A percentile compares a stretch with the other conserved stretches of the same genome.
These are phyloP conservation scores for Prunella himalayana DNA, from an alignment of 2,113 vertebrate species.

Conservation along the genomic window DNA sequence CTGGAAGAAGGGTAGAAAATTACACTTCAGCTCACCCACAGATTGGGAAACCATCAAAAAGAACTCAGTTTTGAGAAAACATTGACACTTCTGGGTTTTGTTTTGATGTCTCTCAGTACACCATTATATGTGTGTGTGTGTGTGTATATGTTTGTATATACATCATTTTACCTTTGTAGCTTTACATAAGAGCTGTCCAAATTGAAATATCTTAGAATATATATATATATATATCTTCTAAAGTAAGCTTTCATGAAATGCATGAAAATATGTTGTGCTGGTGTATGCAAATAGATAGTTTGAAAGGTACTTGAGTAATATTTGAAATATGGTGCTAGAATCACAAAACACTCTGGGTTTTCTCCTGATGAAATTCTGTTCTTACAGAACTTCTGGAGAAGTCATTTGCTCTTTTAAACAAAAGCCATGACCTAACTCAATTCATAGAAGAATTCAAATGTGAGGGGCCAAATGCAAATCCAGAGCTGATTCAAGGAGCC, in stretches of 20 bases:
- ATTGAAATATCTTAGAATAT: background rate
- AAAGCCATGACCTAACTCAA: conserved; percentile 82
- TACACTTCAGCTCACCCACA: background rate
- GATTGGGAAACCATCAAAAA: background rate
- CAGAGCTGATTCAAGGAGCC: conserved; percentile 69
- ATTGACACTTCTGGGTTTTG: background rate
- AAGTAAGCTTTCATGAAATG: background rate
- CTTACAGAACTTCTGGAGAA: conserved; percentile 81
- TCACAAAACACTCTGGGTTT: background rate
- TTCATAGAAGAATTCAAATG: conserved; percentile 82
- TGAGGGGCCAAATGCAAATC: conserved; percentile 74
- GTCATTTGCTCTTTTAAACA: conserved; percentile 85
- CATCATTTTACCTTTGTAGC: background rate
- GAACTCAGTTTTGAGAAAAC: background rate
- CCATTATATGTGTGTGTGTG: accelerated
- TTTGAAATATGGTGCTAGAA: background rate
- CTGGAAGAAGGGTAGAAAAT: background rate
- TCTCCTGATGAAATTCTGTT: background rate
- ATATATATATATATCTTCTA: background rate
- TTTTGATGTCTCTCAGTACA: background rate
- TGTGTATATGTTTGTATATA: background rate
- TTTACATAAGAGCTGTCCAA: background rate
- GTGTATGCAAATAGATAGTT: background rate
- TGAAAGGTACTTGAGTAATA: background rate
- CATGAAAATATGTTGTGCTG: background rate